A percentile compares a stretch with the other conserved stretches of the same genome.
Conservation (phyloP, 2,888 invertebrate genomes). For the Ethmia dodecea region DNA sequence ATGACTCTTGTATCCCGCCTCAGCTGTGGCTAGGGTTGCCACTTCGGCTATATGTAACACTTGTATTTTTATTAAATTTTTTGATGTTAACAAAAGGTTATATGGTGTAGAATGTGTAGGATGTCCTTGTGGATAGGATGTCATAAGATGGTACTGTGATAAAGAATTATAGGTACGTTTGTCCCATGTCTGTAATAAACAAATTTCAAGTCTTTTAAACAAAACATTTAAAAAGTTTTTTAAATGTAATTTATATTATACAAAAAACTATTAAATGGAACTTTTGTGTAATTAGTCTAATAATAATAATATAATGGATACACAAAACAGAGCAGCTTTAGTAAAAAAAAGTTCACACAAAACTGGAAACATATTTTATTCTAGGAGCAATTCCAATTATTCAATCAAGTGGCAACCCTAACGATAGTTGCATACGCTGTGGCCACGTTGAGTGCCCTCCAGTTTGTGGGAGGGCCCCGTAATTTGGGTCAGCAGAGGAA, state of each 20-base stretch:
- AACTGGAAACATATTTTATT: neutral
- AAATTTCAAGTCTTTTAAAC: neutral
- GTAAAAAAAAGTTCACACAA: neutral
- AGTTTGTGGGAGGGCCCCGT: slow-evolving; percentile 37
- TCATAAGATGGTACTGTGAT: too few species aligned
- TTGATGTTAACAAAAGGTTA: neutral
- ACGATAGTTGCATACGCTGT: slow-evolving; percentile 46
- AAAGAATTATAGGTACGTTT: too few species aligned
- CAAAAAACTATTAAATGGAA: neutral
- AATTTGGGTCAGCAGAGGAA: slow-evolving; percentile 59
- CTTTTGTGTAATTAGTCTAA: neutral
- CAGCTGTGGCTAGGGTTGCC: slow-evolving; percentile 32
- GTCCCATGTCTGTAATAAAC: neutral
- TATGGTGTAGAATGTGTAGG: neutral
- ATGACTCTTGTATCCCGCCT: slow-evolving; percentile 36
- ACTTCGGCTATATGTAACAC: neutral
- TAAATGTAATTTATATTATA: neutral
- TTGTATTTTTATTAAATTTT: neutral
- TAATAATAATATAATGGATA: too few species aligned
- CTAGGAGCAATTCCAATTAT: neutral
- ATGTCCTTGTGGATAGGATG: too few species aligned
- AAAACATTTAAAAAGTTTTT: neutral
- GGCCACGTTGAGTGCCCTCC: slow-evolving; percentile 42
- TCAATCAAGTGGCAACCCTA: slow-evolving; percentile 33
- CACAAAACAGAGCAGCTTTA: neutral